Evolutionary conservation across 2,888 invertebrate species (phyloP).

Genomic region (Sarcophaga caerulescens): DNA sequence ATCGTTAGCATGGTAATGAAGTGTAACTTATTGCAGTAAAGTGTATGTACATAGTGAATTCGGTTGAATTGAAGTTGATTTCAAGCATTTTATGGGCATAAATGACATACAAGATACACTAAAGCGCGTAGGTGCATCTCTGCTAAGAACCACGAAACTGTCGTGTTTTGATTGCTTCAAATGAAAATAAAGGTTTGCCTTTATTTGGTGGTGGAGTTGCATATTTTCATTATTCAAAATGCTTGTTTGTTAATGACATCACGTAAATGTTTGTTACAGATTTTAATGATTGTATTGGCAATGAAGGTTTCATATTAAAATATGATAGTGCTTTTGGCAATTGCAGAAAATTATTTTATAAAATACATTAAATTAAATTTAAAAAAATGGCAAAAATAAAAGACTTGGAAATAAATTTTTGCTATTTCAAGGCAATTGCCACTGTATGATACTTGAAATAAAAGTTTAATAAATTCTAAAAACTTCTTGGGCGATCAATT

Average conservation of each 20-base stretch:
- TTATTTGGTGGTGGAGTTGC: neutral
- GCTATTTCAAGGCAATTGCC: too few relatives aligned
- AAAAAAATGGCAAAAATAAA: too few relatives aligned
- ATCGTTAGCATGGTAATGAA: slow-evolving; percentile 23
- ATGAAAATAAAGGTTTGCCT: slow-evolving; percentile 39
- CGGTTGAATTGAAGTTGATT: slow-evolving; percentile 52
- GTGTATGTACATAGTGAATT: slow-evolving; percentile 32
- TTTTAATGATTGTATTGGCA: slow-evolving; percentile 40
- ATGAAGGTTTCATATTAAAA: neutral
- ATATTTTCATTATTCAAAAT: slow-evolving; percentile 4
- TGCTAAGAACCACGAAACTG: neutral
- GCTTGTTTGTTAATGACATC: slow-evolving; percentile 45
- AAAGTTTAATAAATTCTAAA: too few relatives aligned
- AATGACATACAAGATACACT: slow-evolving; percentile 11
- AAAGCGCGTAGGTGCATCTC: slow-evolving; percentile 32
- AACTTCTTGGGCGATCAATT: too few relatives aligned
- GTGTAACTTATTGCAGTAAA: slow-evolving; percentile 26
- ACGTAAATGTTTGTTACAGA: slow-evolving; percentile 21
- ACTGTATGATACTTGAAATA: too few relatives aligned
- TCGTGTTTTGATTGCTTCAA: neutral
- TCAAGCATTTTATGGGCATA: slow-evolving; percentile 32
- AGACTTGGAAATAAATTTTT: too few relatives aligned
- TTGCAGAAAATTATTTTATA: too few relatives aligned
- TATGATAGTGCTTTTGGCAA: too few relatives aligned
- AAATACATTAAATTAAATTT: too few relatives aligned